Evolutionary conservation across 2,888 invertebrate genomes (phyloP), one percentile per base, ranked within the genome.

Genomic region (Limenitis camilla): DNA sequence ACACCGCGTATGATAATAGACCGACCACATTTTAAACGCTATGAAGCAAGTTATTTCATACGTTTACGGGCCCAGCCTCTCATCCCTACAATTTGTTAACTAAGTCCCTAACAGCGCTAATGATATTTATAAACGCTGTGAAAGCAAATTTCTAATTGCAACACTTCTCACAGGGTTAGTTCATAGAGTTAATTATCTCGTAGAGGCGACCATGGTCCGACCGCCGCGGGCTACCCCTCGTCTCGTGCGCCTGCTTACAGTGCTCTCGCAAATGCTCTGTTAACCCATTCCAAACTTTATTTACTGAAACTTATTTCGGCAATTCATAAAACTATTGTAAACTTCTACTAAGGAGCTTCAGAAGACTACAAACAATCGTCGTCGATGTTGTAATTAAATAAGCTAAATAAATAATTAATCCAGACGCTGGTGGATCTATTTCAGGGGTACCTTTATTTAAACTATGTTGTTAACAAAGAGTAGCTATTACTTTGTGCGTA

Each of bases 171-270:
- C 71, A 71, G 67, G 76, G 72, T 73, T 75, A 81, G 82, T 85
- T 80, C 76, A 77, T 77, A 77, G 76, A 83, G 85, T 82, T 85
- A 84, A 84, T 86, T 85, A 81, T 79, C 76, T 76, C 68, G 73
- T 72, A 65, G 71, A 68, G 71, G 65, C 68, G 68, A 63, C 67
- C 66, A 59, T 60, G 67, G 71, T 61, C 69, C 66, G 63, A 64
- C 56, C 62, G 81, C 77, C 78, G 72, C 72, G 62, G 78, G 78
- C 78, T 71, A 61, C 63, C 56, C 64, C 67, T 65, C 71, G 55
- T 55, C 60, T 61, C 56, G 36, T 36, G 61, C 61, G 60, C 55
- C 61, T 65, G 64, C 62, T 63, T 65, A 61, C 65, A 66, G 62
- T 61, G 68, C 68, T 65, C 51, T 56, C 74, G 72, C 78, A 74